phyloP scores from a whole-genome alignment of 2,888 invertebrate species.

The Pediacus dermestoides region DNA sequence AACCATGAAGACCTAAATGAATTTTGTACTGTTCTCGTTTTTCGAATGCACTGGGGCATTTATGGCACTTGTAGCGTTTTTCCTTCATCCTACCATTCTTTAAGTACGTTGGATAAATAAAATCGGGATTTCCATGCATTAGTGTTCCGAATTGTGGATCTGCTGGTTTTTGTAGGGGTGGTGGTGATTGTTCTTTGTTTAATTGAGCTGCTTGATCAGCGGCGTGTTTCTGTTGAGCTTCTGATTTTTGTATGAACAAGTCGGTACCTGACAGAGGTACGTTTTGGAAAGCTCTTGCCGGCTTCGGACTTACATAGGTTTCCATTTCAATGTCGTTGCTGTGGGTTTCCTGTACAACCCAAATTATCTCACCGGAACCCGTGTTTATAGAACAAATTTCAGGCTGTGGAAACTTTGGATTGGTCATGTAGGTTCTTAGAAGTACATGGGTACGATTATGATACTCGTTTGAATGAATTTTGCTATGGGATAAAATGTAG shows the following conservation, averaged over 20 bases:
- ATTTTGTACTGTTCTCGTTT: slow-evolving; percentile 81
- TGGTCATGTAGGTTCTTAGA: slow-evolving; percentile 61
- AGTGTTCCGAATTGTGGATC: slow-evolving; percentile 67
- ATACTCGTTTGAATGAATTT: slow-evolving; percentile 74
- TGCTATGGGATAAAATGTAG: slow-evolving; percentile 64
- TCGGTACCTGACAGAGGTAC: slow-evolving; percentile 65
- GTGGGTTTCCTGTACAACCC: slow-evolving; percentile 49
- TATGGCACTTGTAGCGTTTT: slow-evolving; percentile 77
- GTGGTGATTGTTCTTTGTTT: slow-evolving; percentile 44
- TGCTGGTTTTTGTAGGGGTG: slow-evolving; percentile 44
- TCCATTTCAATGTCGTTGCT: slow-evolving; percentile 30
- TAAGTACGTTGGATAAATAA: slow-evolving; percentile 69
- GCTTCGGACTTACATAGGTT: neutral
- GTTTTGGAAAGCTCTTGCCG: slow-evolving; percentile 36
- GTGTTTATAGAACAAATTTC: slow-evolving; percentile 50
- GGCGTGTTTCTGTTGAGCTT: slow-evolving; percentile 55
- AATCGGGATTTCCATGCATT: slow-evolving; percentile 73
- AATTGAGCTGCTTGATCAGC: slow-evolving; percentile 53
- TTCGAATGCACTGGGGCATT: slow-evolving; percentile 85
- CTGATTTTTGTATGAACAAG: slow-evolving; percentile 61
- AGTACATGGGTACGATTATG: slow-evolving; percentile 71
- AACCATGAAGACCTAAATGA: slow-evolving; percentile 78
- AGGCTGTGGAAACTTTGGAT: slow-evolving; percentile 64
- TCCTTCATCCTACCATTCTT: slow-evolving; percentile 73
- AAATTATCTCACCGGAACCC: slow-evolving; percentile 44